A percentile compares a stretch with the other conserved stretches of the same genome.
Evolutionary conservation across 2,888 invertebrate genomes (phyloP).

Genomic region (Patella pellucida): DNA sequence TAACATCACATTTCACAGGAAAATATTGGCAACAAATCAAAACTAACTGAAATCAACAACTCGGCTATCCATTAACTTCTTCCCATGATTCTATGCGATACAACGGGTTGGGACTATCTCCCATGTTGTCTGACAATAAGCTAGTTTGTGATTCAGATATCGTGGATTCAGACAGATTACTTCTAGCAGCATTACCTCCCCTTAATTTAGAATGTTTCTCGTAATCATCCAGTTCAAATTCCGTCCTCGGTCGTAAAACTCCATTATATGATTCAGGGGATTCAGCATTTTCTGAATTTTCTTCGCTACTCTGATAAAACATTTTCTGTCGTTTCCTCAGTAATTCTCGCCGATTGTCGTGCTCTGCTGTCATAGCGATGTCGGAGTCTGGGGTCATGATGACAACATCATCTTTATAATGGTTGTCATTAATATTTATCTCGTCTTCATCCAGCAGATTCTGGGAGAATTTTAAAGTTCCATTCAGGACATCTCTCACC

Average conservation of each 20-base stretch:
- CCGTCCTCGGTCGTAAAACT: constrained; percentile 1
- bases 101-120: neutral
- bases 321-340: constrained; percentile 35
- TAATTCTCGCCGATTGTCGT: constrained; percentile 17
- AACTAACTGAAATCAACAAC: neutral
- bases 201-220: constrained; percentile 13
- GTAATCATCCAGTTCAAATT: constrained; percentile 19
- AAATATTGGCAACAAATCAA: neutral
- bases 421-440: constrained; percentile 53
- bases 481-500: constrained; percentile 69
- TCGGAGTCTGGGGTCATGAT: constrained; percentile 32
- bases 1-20: neutral
- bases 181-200: neutral
- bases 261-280: constrained; percentile 40
- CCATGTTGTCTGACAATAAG: neutral
- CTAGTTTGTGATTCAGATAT: constrained; percentile 1
- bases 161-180: neutral
- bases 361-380: constrained; percentile 25
- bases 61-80: neutral
- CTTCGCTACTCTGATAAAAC: constrained; percentile 64
- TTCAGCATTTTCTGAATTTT: constrained; percentile 53
- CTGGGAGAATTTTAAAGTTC: constrained; percentile 62
- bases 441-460: constrained; percentile 59
- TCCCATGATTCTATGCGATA: neutral
- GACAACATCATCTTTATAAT: constrained; percentile 49